Evolutionary conservation across 2,888 invertebrate species (phyloP).

Genomic region (Cantharis rustica): DNA sequence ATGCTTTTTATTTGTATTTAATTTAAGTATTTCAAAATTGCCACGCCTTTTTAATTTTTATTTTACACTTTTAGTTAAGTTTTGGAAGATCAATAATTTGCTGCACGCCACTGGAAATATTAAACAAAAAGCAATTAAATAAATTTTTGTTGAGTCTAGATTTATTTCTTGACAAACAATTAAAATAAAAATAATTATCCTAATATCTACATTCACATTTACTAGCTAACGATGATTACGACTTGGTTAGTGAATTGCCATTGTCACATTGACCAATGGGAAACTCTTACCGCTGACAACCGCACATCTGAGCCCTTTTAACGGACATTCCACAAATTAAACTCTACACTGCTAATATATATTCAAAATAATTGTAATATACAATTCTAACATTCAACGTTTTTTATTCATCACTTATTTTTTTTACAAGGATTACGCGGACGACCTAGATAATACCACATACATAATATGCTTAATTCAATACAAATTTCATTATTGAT

Average conservation of each 20-base stretch:
- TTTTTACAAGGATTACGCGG: too few relatives aligned
- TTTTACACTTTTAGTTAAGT: too few relatives aligned
- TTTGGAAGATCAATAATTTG: not conserved
- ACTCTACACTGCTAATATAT: slow-evolving; percentile 33
- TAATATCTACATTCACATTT: slow-evolving; percentile 17
- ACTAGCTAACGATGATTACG: slow-evolving; percentile 30
- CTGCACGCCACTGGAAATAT: not conserved
- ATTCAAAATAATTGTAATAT: not conserved
- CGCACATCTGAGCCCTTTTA: slow-evolving; percentile 41
- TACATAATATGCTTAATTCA: not conserved
- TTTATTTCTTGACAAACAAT: not conserved
- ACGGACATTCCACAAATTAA: slow-evolving; percentile 42
- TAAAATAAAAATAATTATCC: not conserved
- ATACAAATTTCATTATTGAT: not conserved
- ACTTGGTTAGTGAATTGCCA: slow-evolving; percentile 38
- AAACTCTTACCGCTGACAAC: slow-evolving; percentile 42
- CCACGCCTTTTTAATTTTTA: not conserved
- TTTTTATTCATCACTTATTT: not conserved
- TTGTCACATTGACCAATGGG: slow-evolving; percentile 45
- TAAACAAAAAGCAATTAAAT: not conserved
- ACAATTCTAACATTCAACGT: not conserved
- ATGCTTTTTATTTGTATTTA: too few relatives aligned
- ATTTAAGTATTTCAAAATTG: too few relatives aligned
- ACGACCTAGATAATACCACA: too few relatives aligned
- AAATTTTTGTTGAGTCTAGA: not conserved